Percentiles rank a stretch among this genome's conserved stretches.
Evolutionary conservation across 2,797 vertebrate genomes (phyloP).

Genomic region (Gymnodraco acuticeps): DNA sequence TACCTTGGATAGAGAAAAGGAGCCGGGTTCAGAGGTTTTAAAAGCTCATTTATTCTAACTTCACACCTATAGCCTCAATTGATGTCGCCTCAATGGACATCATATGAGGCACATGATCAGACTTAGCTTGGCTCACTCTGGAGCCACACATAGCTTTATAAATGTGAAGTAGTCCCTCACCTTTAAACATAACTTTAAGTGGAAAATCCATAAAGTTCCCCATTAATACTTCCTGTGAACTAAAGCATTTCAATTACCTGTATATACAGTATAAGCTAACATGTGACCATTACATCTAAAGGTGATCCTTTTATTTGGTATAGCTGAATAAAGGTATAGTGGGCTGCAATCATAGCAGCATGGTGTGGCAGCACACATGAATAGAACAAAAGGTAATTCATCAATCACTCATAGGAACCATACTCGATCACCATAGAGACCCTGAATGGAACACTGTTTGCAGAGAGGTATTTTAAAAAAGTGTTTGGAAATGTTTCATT

Average conservation of each 20-base stretch:
- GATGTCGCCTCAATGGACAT: no score
- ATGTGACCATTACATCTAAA: constrained; percentile 21
- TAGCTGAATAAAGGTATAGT: constrained; percentile 17
- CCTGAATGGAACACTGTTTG: constrained; percentile 27
- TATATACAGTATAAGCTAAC: not conserved
- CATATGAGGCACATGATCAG: not conserved
- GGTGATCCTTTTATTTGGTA: constrained; percentile 8
- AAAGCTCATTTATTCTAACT: not conserved
- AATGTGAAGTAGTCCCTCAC: not conserved
- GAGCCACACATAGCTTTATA: not conserved
- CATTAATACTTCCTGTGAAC: not conserved
- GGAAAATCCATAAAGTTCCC: not conserved
- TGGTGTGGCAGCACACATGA: constrained; percentile 33
- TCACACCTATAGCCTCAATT: not conserved
- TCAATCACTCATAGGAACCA: constrained; percentile 34
- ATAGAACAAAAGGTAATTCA: constrained; percentile 36
- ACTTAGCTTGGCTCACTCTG: not conserved
- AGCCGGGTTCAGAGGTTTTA: not conserved
- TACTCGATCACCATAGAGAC: constrained; percentile 57
- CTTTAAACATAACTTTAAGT: not conserved
- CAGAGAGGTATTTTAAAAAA: constrained; percentile 15
- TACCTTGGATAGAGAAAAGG: no score
- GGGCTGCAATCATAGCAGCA: constrained; percentile 51
- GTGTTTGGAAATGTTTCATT: constrained; percentile 13
- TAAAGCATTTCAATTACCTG: not conserved